Evolutionary conservation across 2,113 vertebrate genomes (phyloP), one percentile per base, ranked within the genome.

Genomic region (Ammodytes dubius): DNA sequence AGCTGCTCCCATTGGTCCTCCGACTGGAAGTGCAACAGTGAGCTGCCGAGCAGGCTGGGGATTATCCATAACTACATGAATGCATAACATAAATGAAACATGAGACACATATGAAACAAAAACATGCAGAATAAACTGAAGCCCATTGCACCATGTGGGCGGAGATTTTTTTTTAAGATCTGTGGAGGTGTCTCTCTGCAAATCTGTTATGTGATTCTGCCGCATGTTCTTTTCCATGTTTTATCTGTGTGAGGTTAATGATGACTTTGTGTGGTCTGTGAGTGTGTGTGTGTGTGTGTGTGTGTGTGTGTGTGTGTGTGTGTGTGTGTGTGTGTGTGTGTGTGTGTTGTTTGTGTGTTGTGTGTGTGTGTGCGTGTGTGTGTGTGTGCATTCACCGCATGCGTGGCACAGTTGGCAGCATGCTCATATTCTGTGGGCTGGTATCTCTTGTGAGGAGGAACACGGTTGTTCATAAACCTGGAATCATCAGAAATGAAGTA

Each of bases 391-490:
- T 95, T 99, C 91, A 99, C 98, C 54, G 97, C 97, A 0, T 99
- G 97, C n/a, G 98, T 99, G 87, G 97, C 97, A 75, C 97, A 98
- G 93, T 99, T 99, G 1, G 98, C 97, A 0, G 97, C 97, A 0
- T 99, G 98, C 79, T 99, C 98, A 0, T 98, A 99, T 60, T 98
- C 97, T 0, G 98, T 99, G 12, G 97, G 98, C 92, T 97, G 97
- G 93, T 99, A 99, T 93, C 98, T 93, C 95, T 97, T 90, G 94
- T 98, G 96, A 86, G 97, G 91, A 0, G 98, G 97, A 85, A 97
- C 97, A 2, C 96, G 96, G 89, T 96, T 97, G 89, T 99, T 99
- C 98, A 98, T 99, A 95, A 97, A 99, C 95, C 98, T 99, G 89
- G n/a, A 93, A 85, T 0, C 52, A 64, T 67, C 7, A 73, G 2